Evolutionary conservation across 2,888 invertebrate species (phyloP), one percentile per base, ranked within the genome.

Genomic region (Nemoura dubitans): DNA sequence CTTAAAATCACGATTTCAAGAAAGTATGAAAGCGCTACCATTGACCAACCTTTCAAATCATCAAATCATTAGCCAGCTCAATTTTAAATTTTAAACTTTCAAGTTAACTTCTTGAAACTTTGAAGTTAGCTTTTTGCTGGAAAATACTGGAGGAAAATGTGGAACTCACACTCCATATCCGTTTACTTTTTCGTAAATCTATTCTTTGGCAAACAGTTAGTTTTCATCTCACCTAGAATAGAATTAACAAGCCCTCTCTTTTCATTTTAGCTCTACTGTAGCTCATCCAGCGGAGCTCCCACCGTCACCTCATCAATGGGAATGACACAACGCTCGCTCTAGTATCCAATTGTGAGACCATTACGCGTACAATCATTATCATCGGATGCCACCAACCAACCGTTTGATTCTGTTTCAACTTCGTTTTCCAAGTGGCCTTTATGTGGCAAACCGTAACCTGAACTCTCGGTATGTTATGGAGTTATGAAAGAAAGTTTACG

Each of bases 291-390:
- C 98, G 89, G 99, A 99, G 94, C 94, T 99, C 93, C 99, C 99
- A 91, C 99, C 99, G 78, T 98, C 98, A 90, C 99, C 99, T 89
- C 98, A 98, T 93, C 97, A 98, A 91, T 99, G 99, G 99, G 97
- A 98, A 94, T 97, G 96, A 96, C 89, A 85, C 80, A 83, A 86
- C 85, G 85, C 87, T 77, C 86, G 85, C 83, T 86, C 87, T 88
- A 88, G 88, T 86, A 83, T 88, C 83, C 88, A 88, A 87, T 88
- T 87, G 88, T 88, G 88, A 88, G 87, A 89, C 85, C 85, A 76
- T 86, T 30, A 82, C 42, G 28, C 81, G 87, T 87, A 76, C 81
- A 83, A 59, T 87, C 86, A 81, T 85, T 86, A 85, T 81, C 85
- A 83, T 85, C 83, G 42, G 42, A 30, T 80, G 86, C 77, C 78